Conservation (phyloP, 1,140 invertebrate genomes). For the Galleria mellonella region DNA sequence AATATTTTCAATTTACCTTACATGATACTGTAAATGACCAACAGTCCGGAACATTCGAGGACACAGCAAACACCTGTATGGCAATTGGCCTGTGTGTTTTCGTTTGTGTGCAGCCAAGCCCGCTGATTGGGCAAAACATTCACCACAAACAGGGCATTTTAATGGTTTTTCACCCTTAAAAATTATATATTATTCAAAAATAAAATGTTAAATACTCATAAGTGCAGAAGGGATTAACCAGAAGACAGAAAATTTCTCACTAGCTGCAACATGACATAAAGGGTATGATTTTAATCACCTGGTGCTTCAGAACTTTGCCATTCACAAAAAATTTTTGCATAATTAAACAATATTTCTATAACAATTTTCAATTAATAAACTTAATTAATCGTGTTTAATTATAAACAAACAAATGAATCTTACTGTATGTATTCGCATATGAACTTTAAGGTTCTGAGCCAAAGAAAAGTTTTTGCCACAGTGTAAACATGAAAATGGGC, state of each 20-base stretch:
- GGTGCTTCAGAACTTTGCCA: too few species aligned
- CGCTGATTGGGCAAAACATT: slow-evolving; percentile 70
- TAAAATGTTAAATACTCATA: too few species aligned
- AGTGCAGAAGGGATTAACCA: too few species aligned
- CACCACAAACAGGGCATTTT: slow-evolving; percentile 59
- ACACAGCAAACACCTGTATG: slow-evolving; percentile 67
- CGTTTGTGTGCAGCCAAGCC: slow-evolving; percentile 70
- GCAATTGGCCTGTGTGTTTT: slow-evolving; percentile 74
- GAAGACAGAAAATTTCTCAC: too few species aligned
- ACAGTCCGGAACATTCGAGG: slow-evolving; percentile 56
- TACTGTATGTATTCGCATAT: slow-evolving; percentile 76
- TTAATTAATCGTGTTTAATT: too few species aligned
- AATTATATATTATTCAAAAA: neutral
- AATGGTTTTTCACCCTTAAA: slow-evolving; percentile 74
- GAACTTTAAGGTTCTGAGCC: slow-evolving; percentile 64
- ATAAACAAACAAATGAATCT: slow-evolving; percentile 4
- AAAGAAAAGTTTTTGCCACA: slow-evolving; percentile 60
- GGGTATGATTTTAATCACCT: too few species aligned
- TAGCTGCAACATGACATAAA: too few species aligned
- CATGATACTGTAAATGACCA: slow-evolving; percentile 72
- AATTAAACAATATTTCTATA: too few species aligned
- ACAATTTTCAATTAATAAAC: too few species aligned
- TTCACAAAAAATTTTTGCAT: too few species aligned
- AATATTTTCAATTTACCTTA: slow-evolving; percentile 39
- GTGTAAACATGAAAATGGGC: slow-evolving; percentile 86